Evolutionary conservation across 2,797 vertebrate genomes (phyloP).

Genomic region (Dryobates pubescens): DNA sequence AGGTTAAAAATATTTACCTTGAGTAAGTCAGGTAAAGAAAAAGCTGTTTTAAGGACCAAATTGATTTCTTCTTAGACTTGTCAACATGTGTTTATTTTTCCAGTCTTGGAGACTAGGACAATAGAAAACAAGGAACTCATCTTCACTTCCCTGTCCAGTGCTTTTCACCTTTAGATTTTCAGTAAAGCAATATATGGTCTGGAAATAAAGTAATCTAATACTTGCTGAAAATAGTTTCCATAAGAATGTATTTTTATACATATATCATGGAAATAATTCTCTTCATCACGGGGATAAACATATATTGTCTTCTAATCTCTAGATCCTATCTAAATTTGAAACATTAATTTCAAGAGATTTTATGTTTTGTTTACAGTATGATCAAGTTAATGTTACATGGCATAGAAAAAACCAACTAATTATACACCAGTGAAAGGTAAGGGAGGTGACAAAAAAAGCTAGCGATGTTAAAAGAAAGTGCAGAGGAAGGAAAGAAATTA

Average conservation of each 20-base stretch:
- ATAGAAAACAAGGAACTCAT: neutral
- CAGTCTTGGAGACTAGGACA: neutral
- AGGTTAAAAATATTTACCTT: neutral
- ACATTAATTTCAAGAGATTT: neutral
- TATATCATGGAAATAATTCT: neutral
- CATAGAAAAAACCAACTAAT: neutral
- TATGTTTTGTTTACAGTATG: neutral
- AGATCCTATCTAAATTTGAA: neutral
- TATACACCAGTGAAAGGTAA: neutral
- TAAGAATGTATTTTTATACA: neutral
- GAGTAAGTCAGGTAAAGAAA: neutral
- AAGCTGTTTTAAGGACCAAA: neutral
- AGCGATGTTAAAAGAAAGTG: neutral
- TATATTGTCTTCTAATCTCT: neutral
- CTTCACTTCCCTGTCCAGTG: neutral
- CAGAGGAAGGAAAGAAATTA: neutral
- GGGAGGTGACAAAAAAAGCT: neutral
- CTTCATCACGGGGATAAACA: neutral
- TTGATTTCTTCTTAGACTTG: neutral
- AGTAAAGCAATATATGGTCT: neutral
- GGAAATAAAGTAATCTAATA: neutral
- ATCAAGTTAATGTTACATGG: neutral
- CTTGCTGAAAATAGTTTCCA: neutral
- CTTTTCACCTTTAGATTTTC: neutral
- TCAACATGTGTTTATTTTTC: neutral